Conservation (phyloP, 37 sponge, comb jelly and placozoan species). For the Spongia lamella region DNA sequence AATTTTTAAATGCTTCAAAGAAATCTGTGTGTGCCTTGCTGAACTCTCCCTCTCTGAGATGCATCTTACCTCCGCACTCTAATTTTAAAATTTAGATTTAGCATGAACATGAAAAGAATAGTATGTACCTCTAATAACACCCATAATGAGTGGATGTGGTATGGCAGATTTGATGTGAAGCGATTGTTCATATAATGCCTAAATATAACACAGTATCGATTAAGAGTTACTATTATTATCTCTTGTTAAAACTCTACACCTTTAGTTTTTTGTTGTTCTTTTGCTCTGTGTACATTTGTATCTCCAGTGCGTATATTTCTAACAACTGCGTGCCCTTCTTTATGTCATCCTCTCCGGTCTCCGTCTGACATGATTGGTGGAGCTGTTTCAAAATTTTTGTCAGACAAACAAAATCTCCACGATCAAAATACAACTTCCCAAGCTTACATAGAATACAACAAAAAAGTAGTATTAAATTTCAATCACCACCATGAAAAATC, state of each 20-base stretch:
- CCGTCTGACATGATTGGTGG: constrained; percentile 86
- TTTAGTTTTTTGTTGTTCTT: constrained; percentile 97
- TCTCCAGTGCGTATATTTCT: constrained; percentile 96
- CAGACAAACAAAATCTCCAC: constrained; percentile 76
- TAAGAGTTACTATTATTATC: neutral
- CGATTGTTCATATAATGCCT: constrained; percentile 90
- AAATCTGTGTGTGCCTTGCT: constrained; percentile 96
- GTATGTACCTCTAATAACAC: constrained; percentile 88
- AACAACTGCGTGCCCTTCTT: constrained; percentile 95
- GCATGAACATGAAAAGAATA: no score
- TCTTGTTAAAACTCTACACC: constrained; percentile 8
- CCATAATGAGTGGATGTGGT: constrained; percentile 99
- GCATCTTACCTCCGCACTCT: constrained; percentile 99
- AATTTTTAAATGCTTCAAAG: constrained; percentile 98
- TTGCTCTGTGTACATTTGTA: constrained; percentile 99
- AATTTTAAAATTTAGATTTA: no score
- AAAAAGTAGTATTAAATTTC: neutral
- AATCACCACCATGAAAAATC: no score
- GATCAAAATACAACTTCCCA: constrained; percentile 96
- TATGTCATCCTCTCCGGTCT: constrained; percentile 75
- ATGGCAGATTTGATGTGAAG: constrained; percentile 96
- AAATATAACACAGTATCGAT: neutral
- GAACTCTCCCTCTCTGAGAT: constrained; percentile 91
- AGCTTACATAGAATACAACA: constrained; percentile 22
- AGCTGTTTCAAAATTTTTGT: constrained; percentile 85